These are phyloP conservation scores for Ictalurus furcatus DNA, from an alignment of 2,113 vertebrate genomes.

Conservation along the genomic window DNA sequence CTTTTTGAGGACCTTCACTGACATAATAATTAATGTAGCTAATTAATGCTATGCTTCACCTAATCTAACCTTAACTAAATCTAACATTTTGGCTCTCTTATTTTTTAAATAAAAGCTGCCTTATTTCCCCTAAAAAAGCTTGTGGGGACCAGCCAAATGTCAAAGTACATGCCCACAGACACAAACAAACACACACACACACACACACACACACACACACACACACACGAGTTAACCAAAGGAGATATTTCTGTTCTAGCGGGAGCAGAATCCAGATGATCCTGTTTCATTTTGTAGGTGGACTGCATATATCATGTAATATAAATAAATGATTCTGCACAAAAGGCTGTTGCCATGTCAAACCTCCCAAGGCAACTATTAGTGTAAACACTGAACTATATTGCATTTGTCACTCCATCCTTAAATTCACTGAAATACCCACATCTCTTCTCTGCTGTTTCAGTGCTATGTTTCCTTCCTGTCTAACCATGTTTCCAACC, in stretches of 20 bases:
- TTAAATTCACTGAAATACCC: slow-evolving; percentile 24
- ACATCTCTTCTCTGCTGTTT: slow-evolving; percentile 1
- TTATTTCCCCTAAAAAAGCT: background rate
- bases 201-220: background rate
- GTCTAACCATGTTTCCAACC: background rate
- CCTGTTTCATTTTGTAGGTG: slow-evolving; percentile 51
- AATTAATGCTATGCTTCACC: background rate
- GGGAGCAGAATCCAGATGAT: slow-evolving; percentile 44
- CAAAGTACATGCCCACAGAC: background rate
- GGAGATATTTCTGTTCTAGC: slow-evolving; percentile 31
- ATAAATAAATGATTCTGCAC: slow-evolving; percentile 66
- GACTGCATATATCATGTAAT: slow-evolving; percentile 62
- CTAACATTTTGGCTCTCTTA: background rate
- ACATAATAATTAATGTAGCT: background rate
- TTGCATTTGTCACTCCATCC: slow-evolving; percentile 43
- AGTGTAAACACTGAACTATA: slow-evolving; percentile 58
- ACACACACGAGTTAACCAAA: slow-evolving; percentile 1
- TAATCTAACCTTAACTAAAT: background rate
- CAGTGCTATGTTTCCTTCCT: background rate
- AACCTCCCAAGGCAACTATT: slow-evolving; percentile 62
- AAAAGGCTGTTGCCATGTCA: slow-evolving; percentile 58
- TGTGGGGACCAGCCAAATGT: background rate
- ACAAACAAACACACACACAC: background rate
- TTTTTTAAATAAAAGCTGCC: background rate
- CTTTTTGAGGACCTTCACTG: background rate